Evolutionary conservation across 2,113 vertebrate genomes (phyloP), one percentile per base, ranked within the genome.

Genomic region (Rana temporaria): DNA sequence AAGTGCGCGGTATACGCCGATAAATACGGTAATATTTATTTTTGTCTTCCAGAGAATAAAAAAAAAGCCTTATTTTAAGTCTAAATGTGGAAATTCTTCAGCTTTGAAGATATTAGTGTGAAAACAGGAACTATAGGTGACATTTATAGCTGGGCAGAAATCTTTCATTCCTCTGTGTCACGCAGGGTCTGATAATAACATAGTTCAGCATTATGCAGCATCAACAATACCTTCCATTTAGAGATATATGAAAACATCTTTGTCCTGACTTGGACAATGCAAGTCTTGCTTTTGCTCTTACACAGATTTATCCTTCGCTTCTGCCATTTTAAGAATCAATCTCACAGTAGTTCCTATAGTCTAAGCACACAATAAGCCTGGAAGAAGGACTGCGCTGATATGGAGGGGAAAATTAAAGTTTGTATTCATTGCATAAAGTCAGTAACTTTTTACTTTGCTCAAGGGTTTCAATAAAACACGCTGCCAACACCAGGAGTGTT

Each of bases 101-200:
- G 67, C 78, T 48, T 38, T 24, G 78, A 48, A 63, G 67, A 53
- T 55, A 30, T 60, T 60, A 57, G 56, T 42, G 42, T 48, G 57
- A 42, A 30, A 81, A 55, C 20, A 24, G 67, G 78, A 52, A 71
- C 52, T 53, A 22, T 52, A 63, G 62, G 78, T 81, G 78, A 81
- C 78, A 81, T 81, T 81, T 81, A 30, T 20, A 60, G 78, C 15
- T 63, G 52, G 19, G 78, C 32, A 70, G 56, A 24, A 69, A 59
- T 79, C 32, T 79, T 67, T 34, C 66, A 69, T 79, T 79, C 24
- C 24, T 56, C 66, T 19, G 3, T 48, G 30, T 71, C 78, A n/a
- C 63, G 57, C 66, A 42, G 56, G 22, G 67, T 42, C 24, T 63
- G 38, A 71, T 24, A 59, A 81, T 71, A 71, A 53, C 67, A 81